A percentile compares a stretch with the other conserved stretches of the same genome.
phyloP scores from a whole-genome alignment of 1,140 invertebrate genomes.

The Drosophila punjabiensis region DNA sequence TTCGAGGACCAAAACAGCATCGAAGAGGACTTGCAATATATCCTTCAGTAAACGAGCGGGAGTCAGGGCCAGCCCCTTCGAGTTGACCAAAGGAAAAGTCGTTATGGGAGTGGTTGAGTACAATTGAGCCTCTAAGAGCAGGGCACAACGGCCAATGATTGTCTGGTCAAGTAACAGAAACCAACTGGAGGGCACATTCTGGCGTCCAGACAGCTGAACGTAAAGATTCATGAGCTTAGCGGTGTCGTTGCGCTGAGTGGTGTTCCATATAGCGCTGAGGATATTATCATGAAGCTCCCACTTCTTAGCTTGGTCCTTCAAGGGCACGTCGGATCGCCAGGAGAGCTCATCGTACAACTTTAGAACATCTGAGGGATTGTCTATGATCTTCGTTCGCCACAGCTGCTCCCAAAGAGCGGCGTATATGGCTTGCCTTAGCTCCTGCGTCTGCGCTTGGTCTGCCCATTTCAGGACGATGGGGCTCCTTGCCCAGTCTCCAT shows the following conservation, averaged over 20 bases:
- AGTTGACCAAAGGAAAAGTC: conserved; percentile 34
- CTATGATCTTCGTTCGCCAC: not conserved
- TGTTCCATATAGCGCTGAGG: conserved; percentile 59
- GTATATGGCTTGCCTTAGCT: conserved; percentile 3
- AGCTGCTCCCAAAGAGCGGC: conserved; percentile 5
- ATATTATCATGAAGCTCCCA: conserved; percentile 55
- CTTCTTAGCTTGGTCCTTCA: conserved; percentile 16
- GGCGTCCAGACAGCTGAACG: conserved; percentile 12
- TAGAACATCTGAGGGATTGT: not conserved
- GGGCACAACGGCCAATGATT: conserved; percentile 52
- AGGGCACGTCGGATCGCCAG: not conserved
- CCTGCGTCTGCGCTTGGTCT: conserved; percentile 9
- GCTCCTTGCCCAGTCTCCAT: conserved; percentile 59
- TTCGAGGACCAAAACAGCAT: conserved; percentile 50
- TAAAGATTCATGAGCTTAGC: conserved; percentile 52
- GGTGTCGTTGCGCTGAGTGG: conserved; percentile 55
- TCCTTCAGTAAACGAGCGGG: conserved; percentile 42
- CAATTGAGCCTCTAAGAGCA: conserved; percentile 61
- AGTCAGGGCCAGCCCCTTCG: conserved; percentile 4
- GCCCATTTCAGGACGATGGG: conserved; percentile 43
- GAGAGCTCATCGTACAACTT: not conserved
- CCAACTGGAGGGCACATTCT: conserved; percentile 29
- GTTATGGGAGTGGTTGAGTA: conserved; percentile 39
- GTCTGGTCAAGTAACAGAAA: conserved; percentile 6
- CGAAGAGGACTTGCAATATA: conserved; percentile 52